Evolutionary conservation across 64 coral and sea anemone species (phyloP), one percentile per base, ranked within the genome.

Genomic region (Hydrozoanthus tunicans): DNA sequence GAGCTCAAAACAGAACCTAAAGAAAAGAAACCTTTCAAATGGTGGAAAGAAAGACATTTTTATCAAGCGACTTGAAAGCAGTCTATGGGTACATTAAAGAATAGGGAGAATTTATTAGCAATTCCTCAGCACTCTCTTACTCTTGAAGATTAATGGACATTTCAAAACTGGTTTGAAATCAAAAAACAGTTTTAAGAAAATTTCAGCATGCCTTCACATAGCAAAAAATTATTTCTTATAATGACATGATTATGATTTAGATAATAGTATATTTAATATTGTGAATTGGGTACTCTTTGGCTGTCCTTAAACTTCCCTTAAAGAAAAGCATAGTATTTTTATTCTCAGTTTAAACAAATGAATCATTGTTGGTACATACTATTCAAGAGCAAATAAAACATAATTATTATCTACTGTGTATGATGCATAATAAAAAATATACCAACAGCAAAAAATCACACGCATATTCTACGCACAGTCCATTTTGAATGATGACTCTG

Each of bases 1-100:
- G 83, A 93, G 32, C 82, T 93, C 53, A 93, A 93, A 58, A 65
- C 62, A 86, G 91, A 93, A 71, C 91, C 91, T 93, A 25, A 93
- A 72, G 82, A 93, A 93, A 59, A 72, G 27, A 69, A 89, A 93
- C 51, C 81, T 93, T 88, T 53, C 26, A 75, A 78, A 62, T 27
- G 82, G 73, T 88, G 82, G 82, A 78, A 93, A 25, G 72, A 93
- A 93, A 64, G 70, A 93, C 59, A 86, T 93, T 89, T 88, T 88
- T 26, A 60, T 93, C 32, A 93, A 89, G 83, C 77, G 91, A 88
- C 72, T 88, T 79, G 83, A 80, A 89, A 80, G 91, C 70, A 85
- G 81, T 78, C 79, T 93, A 24, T 93, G 76, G 70, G 70, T 72
- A 1, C 70, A 72, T 1, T 43, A 43, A 43, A 43, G 32, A 43